These are phyloP conservation scores for Xiphorhynchus elegans DNA, from an alignment of 2,113 vertebrate genomes.

Conservation along the genomic window DNA sequence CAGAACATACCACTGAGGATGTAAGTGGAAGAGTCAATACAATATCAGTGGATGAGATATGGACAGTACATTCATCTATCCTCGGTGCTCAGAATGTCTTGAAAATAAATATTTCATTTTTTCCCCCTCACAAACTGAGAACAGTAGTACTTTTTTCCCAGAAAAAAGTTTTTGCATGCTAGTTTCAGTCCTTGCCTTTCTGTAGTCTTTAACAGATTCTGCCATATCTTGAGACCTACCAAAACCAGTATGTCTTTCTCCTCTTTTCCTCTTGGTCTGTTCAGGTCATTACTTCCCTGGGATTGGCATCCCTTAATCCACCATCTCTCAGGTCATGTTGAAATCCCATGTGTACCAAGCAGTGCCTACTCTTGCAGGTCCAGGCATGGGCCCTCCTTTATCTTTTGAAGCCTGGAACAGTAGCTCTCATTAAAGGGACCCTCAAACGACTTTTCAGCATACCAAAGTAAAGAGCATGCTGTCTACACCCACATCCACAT, in stretches of 20 bases:
- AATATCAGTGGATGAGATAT: background rate
- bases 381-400: background rate
- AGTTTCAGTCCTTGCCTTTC: background rate
- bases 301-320: background rate
- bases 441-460: conserved; percentile 41
- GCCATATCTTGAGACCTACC: background rate
- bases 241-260: background rate
- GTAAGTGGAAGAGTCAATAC: background rate
- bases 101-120: background rate
- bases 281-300: background rate
- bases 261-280: background rate
- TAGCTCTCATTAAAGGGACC: conserved; percentile 11
- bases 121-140: background rate
- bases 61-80: background rate
- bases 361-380: background rate
- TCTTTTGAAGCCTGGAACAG: background rate
- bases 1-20: background rate
- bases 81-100: background rate
- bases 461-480: conserved; percentile 8
- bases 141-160: background rate
- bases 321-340: background rate
- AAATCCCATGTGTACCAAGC: background rate
- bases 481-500: background rate
- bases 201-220: background rate
- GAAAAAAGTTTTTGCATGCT: background rate